A percentile compares a stretch with the other conserved stretches of the same genome.
Evolutionary conservation across 2,797 vertebrate species (phyloP).

Genomic region (Anguilla obscura): DNA sequence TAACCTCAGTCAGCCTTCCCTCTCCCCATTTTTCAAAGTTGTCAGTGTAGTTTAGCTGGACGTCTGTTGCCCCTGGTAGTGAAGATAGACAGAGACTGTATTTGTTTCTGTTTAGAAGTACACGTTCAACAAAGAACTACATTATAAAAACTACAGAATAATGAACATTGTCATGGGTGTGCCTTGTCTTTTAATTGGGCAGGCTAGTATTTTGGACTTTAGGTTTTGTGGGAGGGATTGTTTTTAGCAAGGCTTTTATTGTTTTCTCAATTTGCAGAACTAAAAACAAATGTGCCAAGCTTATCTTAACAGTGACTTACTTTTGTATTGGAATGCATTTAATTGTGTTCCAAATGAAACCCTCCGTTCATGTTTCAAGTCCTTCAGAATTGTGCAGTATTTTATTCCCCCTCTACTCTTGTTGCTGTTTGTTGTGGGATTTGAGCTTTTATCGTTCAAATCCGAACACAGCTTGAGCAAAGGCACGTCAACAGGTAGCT

Average conservation of each 20-base stretch:
- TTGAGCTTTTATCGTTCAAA: not conserved
- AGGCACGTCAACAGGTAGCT: not conserved
- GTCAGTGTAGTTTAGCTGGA: conserved; percentile 63
- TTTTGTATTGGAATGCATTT: conserved; percentile 5
- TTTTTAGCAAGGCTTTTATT: not conserved
- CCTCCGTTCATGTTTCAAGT: not conserved
- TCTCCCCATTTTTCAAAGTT: conserved; percentile 61
- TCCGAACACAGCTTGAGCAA: not conserved
- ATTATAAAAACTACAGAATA: not conserved
- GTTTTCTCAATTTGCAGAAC: not conserved
- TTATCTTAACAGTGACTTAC: not conserved
- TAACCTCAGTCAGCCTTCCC: conserved; percentile 65
- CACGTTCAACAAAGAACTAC: not conserved
- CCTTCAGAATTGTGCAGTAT: conserved; percentile 12
- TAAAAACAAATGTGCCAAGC: conserved; percentile 15
- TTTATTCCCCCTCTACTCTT: not conserved
- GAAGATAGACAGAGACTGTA: conserved; percentile 3
- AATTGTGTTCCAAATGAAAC: not conserved
- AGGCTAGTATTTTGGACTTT: conserved; percentile 1
- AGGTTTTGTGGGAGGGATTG: not conserved
- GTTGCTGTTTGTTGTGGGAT: not conserved
- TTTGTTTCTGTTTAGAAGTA: conserved; percentile 28
- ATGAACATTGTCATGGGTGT: conserved; percentile 1
- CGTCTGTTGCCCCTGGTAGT: conserved; percentile 29
- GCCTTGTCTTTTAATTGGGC: conserved; percentile 13